Evolutionary conservation across 2,888 invertebrate genomes (phyloP), one percentile per base, ranked within the genome.

Genomic region (Melanostoma mellinum): DNA sequence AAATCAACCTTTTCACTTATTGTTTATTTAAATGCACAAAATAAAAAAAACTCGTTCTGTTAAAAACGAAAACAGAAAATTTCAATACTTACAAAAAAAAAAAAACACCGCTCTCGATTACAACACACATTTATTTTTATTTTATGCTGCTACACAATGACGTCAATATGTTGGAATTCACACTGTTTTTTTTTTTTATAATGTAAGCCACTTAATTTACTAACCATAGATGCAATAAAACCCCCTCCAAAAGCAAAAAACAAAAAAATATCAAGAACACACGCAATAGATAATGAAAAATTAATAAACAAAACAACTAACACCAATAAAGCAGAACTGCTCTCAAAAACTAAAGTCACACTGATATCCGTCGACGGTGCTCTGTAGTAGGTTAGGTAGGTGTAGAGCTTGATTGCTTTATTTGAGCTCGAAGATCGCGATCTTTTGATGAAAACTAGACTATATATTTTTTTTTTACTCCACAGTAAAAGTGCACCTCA

Each of bases 151-250:
- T 72, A 72, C 38, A 67, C 53, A 48, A 67, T 77, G 81, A 81
- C 77, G 77, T 81, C 60, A 81, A 72, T 69, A 53, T 52, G 6
- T 10, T 56, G 71, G 72, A 81, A 81, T 81, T 67, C 76, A 76
- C 76, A 72, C 76, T 69, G 65, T 71, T 71, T 36, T 53, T 58
- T 38, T 38, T 55, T 69, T 53, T 33, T n/a, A 9, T 55, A 35
- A 46, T 52, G 32, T 52, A 44, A 50, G 50, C 46, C 53, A 67
- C 53, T 69, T 56, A 50, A 74, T 56, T 56, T 63, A 55, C 35
- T 61, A 73, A 58, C 58, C 58, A 67, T 33, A 48, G 61, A 56
- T 76, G 71, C 76, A 76, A 72, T 60, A 35, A 48, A 65, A 53
- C 44, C 63, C 46, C 63, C 46, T 46, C 40, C 48, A 48, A 53